Conservation (phyloP, 2,888 invertebrate genomes). For the Chesias legatella region DNA sequence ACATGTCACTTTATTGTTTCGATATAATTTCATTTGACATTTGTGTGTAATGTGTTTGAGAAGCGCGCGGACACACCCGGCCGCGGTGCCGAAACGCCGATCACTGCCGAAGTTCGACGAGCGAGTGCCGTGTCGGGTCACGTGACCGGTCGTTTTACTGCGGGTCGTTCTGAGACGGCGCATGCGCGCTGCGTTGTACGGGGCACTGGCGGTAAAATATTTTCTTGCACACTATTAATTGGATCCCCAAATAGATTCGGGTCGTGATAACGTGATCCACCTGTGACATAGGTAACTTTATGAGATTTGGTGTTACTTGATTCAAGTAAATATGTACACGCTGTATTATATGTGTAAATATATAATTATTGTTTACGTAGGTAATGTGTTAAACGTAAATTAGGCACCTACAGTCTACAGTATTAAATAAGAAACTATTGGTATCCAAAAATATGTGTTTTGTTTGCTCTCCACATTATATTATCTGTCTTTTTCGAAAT, state of each 20-base stretch:
- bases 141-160: conserved; percentile 81
- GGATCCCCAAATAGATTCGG: conserved; percentile 15
- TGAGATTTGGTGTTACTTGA: too few relatives aligned
- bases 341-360: too few relatives aligned
- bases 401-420: too few relatives aligned
- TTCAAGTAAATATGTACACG: too few relatives aligned
- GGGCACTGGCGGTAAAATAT: conserved; percentile 66
- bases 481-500: too few relatives aligned
- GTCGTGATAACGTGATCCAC: conserved; percentile 6
- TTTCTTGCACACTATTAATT: conserved; percentile 22
- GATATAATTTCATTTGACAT: conserved; percentile 71
- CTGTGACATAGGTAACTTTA: conserved; percentile 4
- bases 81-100: conserved; percentile 57
- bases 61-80: conserved; percentile 51
- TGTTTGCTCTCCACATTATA: too few relatives aligned
- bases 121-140: conserved; percentile 79
- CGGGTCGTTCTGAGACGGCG: conserved; percentile 74
- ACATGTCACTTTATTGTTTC: conserved; percentile 66
- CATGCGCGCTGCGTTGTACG: conserved; percentile 59
- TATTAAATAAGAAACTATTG: too few relatives aligned
- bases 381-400: too few relatives aligned
- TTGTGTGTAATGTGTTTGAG: conserved; percentile 49
- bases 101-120: conserved; percentile 74
- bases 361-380: too few relatives aligned
- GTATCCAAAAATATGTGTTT: too few relatives aligned